phyloP scores from a whole-genome alignment of 2,888 invertebrate species.

The Drosophila tripunctata region DNA sequence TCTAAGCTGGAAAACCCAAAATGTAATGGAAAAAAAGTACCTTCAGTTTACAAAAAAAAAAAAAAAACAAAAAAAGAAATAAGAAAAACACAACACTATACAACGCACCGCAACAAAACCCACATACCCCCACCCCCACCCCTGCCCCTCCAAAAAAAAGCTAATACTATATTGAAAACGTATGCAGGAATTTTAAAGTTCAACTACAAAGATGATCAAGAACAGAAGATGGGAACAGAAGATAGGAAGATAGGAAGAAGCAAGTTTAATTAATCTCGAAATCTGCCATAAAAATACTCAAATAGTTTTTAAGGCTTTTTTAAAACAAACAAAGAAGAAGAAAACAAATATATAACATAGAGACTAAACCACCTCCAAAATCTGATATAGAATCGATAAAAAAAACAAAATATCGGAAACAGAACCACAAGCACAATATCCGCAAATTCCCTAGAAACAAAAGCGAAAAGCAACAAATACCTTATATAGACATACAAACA shows the following conservation, averaged over 20 bases:
- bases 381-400: not conserved
- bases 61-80: slow-evolving; percentile 1
- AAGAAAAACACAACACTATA: not conserved
- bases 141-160: not conserved
- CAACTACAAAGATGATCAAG: slow-evolving; percentile 38
- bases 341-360: too few species aligned
- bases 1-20: slow-evolving; percentile 37
- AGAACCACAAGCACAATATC: too few species aligned
- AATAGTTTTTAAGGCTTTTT: slow-evolving; percentile 22
- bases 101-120: not conserved
- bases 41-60: slow-evolving; percentile 64
- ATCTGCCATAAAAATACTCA: slow-evolving; percentile 57
- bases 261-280: slow-evolving; percentile 49
- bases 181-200: slow-evolving; percentile 57
- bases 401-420: not conserved
- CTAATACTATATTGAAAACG: slow-evolving; percentile 28
- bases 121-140: not conserved
- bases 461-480: slow-evolving; percentile 3
- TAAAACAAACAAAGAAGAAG: not conserved
- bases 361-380: not conserved
- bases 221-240: too few species aligned
- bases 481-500: too few species aligned
- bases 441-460: not conserved
- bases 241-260: not conserved
- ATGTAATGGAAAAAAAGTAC: slow-evolving; percentile 61